Base-by-base conservation (phyloP, 2,797 vertebrate species). In the Dallia pectoralis region DNA sequence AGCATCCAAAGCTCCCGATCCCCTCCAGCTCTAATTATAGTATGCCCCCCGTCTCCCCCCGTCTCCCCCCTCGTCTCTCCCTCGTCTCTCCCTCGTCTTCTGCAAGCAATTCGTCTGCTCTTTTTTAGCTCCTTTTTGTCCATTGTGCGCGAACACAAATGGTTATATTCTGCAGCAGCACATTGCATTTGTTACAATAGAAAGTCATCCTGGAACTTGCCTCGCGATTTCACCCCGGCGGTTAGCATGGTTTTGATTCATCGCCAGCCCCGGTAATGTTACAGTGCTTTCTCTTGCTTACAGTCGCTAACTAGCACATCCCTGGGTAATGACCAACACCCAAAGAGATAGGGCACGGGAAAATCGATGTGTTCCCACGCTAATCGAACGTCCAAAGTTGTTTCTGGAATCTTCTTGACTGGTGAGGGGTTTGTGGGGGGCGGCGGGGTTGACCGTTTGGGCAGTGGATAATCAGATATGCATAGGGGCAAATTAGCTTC, bases 171-270 rank as follows among this genome's bases (percentile, higher is more conserved):
- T 89, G 83, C 78, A 78, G 81, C 77, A 14, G 78, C 85, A 87
- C 87, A 88, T 87, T 91, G 86, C 89, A 90, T 91, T 84, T 88
- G 90, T 92, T 93, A 90, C 85, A 92, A 91, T 90, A 85, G 84
- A 86, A 90, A 89, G 83, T 87, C 87, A 87, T 81, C 84, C 80
- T 75, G 86, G 79, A 86, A 84, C 85, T 70, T 90, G 86, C 86
- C 80, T 81, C 65, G 0, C 81, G 86, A 93, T 89, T 86, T 84
- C 84, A 88, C 90, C 87, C 87, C 53, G 25, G 22, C 25, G 53
- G 53, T 59, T 59, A 59, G 53, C 22, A 22, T 25, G 76, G 81
- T 78, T 84, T 88, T 91, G 91, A 93, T 90, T 92, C 85, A 92
- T 79, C 79, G 84, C 75, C 82, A 79, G 74, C 78, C 30, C 65